Percentiles rank a stretch among this genome's conserved stretches.
phyloP scores from a whole-genome alignment of 2,888 invertebrate species.

The Eupsilia transversa region DNA sequence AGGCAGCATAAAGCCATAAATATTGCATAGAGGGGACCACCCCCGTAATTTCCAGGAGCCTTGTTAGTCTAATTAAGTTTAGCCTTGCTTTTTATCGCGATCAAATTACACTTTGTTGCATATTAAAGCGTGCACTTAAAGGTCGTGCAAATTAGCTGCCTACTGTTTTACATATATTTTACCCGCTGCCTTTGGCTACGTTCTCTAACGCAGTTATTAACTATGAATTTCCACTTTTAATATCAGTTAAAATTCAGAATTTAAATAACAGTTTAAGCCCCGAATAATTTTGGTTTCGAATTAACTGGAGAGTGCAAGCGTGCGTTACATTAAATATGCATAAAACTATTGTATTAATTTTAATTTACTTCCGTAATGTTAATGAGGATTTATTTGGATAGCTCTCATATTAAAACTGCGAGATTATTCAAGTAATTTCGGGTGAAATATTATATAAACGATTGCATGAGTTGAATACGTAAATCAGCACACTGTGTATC shows the following conservation, averaged over 20 bases:
- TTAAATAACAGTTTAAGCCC: slow-evolving; percentile 39
- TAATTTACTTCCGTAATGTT: slow-evolving; percentile 24
- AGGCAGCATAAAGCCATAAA: slow-evolving; percentile 67
- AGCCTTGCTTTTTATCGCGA: slow-evolving; percentile 73
- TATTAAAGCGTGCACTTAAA: slow-evolving; percentile 72
- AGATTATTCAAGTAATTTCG: slow-evolving; percentile 12
- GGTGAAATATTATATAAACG: slow-evolving; percentile 23
- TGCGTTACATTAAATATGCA: slow-evolving; percentile 27
- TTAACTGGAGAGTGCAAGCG: slow-evolving; percentile 17
- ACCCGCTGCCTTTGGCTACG: slow-evolving; percentile 6
- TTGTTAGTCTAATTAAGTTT: slow-evolving; percentile 73
- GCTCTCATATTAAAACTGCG: slow-evolving; percentile 18
- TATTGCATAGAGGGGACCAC: slow-evolving; percentile 69
- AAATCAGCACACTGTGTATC: neutral
- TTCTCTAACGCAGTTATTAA: slow-evolving; percentile 19
- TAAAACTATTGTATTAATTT: slow-evolving; percentile 20
- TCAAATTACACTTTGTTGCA: slow-evolving; percentile 73
- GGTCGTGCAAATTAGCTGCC: slow-evolving; percentile 67
- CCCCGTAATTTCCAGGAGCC: slow-evolving; percentile 73
- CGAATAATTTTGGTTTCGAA: slow-evolving; percentile 12
- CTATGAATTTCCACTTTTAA: slow-evolving; percentile 11
- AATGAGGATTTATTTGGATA: slow-evolving; percentile 26
- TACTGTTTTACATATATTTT: slow-evolving; percentile 35
- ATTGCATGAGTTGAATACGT: slow-evolving; percentile 6
- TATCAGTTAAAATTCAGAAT: slow-evolving; percentile 49